Evolutionary conservation across 2,797 vertebrate genomes (phyloP), one percentile per base, ranked within the genome.

Genomic region (Myripristis murdjan): DNA sequence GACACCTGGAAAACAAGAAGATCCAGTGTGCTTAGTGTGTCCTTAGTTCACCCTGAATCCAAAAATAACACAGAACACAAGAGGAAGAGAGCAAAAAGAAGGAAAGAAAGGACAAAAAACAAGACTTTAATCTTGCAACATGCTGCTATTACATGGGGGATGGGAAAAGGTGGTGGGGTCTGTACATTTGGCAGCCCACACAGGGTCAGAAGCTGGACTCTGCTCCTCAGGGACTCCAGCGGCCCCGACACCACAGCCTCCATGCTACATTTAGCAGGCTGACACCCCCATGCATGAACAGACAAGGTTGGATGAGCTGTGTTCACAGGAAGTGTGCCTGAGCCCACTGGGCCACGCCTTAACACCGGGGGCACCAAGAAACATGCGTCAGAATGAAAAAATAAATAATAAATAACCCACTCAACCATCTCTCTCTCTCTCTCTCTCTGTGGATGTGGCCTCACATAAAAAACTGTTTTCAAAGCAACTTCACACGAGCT

Each of bases 1-100:
- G 94, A 96, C 76, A 98, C 95, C 98, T 99, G 87, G 28, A 92
- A 93, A 84, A 73, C 60, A 83, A 62, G 54, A 37, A 70, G 48
- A 78, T 6, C 7, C 58, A 73, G 6, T 5, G 3, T 49, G 39
- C 20, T 22, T n/a, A n/a, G n/a, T n/a, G n/a, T n/a, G n/a, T n/a
- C n/a, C n/a, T 61, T 64, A 26, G 12, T 51, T 70, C 18, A 77
- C 56, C 15, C 4, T 55, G 23, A 60, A 69, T 43, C 15, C 18
- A 69, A 61, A 82, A 75, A 82, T 55, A 70, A 52, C 6, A 12
- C 11, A 74, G 74, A 49, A 6, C 43, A 69, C 41, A 51, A 46
- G 52, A 60, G 65, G 7, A 51, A 64, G 16, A 44, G 1, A 49
- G 35, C 15, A 26, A 2, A 58, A 66, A 58, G 65, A 16, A 62